phyloP scores from a whole-genome alignment of 2,888 invertebrate genomes.

The Pristionchus arcanus region DNA sequence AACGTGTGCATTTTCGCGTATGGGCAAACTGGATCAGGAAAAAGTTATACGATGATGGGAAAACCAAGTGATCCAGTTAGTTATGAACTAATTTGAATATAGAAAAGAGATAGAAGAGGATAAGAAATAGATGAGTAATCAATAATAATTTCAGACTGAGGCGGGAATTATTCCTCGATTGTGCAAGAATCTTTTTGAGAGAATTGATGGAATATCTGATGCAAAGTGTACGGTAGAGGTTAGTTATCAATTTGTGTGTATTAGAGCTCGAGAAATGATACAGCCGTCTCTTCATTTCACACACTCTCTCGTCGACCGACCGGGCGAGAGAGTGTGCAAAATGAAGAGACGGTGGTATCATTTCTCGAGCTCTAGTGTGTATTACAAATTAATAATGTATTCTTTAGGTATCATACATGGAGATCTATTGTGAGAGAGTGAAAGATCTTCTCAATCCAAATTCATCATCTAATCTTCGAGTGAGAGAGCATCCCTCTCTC shows the following conservation, averaged over 20 bases:
- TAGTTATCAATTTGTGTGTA: neutral
- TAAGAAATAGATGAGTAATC: too few species aligned
- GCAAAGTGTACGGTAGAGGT: slow-evolving; percentile 92
- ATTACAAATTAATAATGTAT: neutral
- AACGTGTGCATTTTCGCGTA: slow-evolving; percentile 99
- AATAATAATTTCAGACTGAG: slow-evolving; percentile 84
- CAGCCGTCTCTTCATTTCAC: too few species aligned
- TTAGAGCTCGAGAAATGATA: too few species aligned
- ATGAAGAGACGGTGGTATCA: too few species aligned
- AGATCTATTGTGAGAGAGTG: slow-evolving; percentile 99
- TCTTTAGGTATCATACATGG: slow-evolving; percentile 95
- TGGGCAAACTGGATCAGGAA: slow-evolving; percentile 99
- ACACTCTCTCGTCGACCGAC: too few species aligned
- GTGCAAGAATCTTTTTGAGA: slow-evolving; percentile 92
- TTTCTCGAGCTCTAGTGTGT: too few species aligned
- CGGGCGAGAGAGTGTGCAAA: too few species aligned
- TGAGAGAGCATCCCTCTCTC: slow-evolving; percentile 96
- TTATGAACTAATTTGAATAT: too few species aligned
- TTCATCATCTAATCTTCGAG: slow-evolving; percentile 89
- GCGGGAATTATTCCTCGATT: slow-evolving; percentile 98
- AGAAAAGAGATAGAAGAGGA: too few species aligned
- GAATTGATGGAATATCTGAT: slow-evolving; percentile 89
- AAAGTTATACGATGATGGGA: slow-evolving; percentile 99
- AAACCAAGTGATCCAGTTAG: slow-evolving; percentile 83
- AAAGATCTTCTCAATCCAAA: slow-evolving; percentile 97